phyloP scores from a whole-genome alignment of 2,113 vertebrate species.

The Geococcyx californianus region DNA sequence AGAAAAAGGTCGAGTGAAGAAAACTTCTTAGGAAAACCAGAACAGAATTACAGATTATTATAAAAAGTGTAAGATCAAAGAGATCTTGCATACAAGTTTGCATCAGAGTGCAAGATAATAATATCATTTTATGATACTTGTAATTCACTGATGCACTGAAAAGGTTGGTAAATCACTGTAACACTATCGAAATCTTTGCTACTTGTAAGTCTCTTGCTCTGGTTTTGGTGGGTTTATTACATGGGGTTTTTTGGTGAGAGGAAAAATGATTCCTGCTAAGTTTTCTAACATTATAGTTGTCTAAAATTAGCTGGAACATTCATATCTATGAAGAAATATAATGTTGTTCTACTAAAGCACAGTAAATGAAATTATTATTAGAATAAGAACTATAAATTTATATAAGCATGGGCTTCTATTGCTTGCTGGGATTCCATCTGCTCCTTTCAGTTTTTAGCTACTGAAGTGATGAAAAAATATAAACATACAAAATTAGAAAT shows the following conservation, averaged over 20 bases:
- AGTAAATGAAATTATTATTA: not conserved
- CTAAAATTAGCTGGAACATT: not conserved
- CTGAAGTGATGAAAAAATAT: not conserved
- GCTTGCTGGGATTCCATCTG: not conserved
- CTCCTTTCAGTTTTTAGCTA: not conserved
- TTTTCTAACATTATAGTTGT: not conserved
- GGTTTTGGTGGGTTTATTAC: fast-evolving
- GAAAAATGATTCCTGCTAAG: not conserved
- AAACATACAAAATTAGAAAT: not conserved
- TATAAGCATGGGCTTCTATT: not conserved
- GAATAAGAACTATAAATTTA: not conserved
- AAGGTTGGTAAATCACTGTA: not conserved
- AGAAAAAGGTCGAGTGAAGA: conserved; percentile 67
- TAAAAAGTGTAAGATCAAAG: conserved; percentile 71
- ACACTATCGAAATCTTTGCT: not conserved
- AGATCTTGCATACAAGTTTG: not conserved
- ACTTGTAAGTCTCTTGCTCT: not conserved
- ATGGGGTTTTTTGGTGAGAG: fast-evolving
- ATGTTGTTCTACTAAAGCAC: not conserved
- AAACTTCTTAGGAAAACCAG: conserved; percentile 65
- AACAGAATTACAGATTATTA: conserved; percentile 50
- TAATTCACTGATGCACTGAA: not conserved
- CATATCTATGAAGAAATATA: not conserved
- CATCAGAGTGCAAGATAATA: not conserved
- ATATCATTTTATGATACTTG: not conserved